Evolutionary conservation across 1,140 invertebrate genomes (phyloP).

Genomic region (Carposina sasakii): DNA sequence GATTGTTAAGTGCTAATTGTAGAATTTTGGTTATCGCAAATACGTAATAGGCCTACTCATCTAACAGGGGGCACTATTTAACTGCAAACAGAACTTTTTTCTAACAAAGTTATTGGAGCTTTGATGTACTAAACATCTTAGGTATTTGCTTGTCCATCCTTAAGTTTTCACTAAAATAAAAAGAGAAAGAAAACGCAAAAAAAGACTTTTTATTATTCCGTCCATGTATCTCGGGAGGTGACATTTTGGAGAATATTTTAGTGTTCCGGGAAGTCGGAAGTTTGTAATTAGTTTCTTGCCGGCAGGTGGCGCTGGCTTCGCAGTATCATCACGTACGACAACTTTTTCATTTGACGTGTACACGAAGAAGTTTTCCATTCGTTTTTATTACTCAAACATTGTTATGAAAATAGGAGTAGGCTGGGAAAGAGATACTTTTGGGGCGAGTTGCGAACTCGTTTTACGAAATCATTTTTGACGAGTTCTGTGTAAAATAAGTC

Average conservation of each 20-base stretch:
- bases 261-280: slow-evolving; percentile 63
- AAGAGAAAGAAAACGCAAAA: no score
- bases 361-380: slow-evolving; percentile 65
- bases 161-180: no score
- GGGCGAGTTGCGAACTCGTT: no score
- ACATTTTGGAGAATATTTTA: slow-evolving; percentile 69
- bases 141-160: no score
- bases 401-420: slow-evolving; percentile 64
- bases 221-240: slow-evolving; percentile 45
- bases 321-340: slow-evolving; percentile 68
- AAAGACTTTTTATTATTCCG: slow-evolving; percentile 44
- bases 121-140: slow-evolving; percentile 9
- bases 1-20: no score
- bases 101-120: slow-evolving; percentile 14
- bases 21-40: no score
- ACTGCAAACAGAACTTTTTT: no score
- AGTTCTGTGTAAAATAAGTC: no score
- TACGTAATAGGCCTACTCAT: no score
- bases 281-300: slow-evolving; percentile 65
- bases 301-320: slow-evolving; percentile 55
- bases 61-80: no score
- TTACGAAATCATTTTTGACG: no score
- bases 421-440: slow-evolving; percentile 58
- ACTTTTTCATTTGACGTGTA: slow-evolving; percentile 69
- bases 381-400: slow-evolving; percentile 70